Percentiles rank a stretch among this genome's conserved stretches.
These are phyloP conservation scores for Rhabdophis nuchalis DNA, from an alignment of 2,797 vertebrate genomes.

Conservation along the genomic window DNA sequence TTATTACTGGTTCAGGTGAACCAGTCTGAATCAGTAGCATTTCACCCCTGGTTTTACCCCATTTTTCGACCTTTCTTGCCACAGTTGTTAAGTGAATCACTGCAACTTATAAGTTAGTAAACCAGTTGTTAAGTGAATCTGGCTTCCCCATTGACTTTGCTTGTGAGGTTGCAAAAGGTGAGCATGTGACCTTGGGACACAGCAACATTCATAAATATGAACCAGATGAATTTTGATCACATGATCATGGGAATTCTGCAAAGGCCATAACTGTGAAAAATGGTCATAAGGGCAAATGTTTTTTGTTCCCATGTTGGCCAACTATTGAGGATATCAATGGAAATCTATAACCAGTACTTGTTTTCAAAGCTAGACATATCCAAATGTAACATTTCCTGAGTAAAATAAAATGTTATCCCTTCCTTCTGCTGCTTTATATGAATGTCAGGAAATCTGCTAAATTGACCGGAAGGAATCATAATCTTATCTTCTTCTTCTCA, in stretches of 20 bases:
- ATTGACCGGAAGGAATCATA: neutral
- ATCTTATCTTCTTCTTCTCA: neutral
- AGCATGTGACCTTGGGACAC: neutral
- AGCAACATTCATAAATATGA: neutral
- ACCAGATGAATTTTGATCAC: neutral
- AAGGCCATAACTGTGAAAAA: neutral
- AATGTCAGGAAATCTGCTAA: neutral
- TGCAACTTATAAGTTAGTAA: neutral
- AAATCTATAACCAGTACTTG: neutral
- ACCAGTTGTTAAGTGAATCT: neutral
- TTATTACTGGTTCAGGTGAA: too few species aligned
- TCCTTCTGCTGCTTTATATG: neutral
- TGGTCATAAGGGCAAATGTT: neutral
- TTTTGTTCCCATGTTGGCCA: neutral
- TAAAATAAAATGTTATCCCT: neutral
- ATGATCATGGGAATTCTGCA: neutral
- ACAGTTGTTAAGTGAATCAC: neutral
- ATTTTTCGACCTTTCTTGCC: neutral
- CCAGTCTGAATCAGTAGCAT: too few species aligned
- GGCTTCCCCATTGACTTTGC: neutral
- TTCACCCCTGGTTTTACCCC: neutral
- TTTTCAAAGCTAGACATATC: neutral
- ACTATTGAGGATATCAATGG: neutral
- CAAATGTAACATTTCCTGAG: neutral
- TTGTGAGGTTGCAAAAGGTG: neutral